Conservation (phyloP, 2,113 vertebrate genomes). For the Terrapene triunguis region DNA sequence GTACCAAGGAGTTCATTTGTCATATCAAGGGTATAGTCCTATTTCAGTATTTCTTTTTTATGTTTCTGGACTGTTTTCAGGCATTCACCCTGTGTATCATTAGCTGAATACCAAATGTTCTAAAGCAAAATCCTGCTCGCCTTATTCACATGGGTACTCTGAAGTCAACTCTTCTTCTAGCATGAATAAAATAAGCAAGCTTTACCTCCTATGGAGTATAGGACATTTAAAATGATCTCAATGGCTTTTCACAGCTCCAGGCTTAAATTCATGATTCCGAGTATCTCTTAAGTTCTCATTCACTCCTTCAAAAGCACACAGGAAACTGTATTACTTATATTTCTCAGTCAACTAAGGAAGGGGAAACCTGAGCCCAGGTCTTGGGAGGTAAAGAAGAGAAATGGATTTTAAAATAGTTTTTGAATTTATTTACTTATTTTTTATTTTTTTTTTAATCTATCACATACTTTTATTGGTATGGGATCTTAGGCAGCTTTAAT, state of each 20-base stretch:
- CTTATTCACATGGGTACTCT: neutral
- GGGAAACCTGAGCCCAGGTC: neutral
- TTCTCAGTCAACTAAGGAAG: neutral
- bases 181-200: neutral
- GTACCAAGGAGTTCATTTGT: neutral
- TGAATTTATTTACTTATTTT: neutral
- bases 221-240: neutral
- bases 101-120: neutral
- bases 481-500: neutral
- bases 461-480: neutral
- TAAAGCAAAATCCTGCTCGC: neutral
- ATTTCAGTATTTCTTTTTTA: neutral
- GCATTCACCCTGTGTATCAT: accelerated
- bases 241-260: neutral
- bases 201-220: neutral
- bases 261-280: neutral
- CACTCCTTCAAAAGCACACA: neutral
- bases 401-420: neutral
- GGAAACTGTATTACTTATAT: neutral
- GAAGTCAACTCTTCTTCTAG: neutral
- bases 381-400: neutral
- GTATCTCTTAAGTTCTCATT: neutral
- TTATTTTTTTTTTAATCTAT: neutral
- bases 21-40: accelerated
- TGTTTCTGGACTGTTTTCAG: neutral